These are phyloP conservation scores for Paramuricea clavata DNA, from an alignment of 92 coral and sea anemone species.

Conservation along the genomic window DNA sequence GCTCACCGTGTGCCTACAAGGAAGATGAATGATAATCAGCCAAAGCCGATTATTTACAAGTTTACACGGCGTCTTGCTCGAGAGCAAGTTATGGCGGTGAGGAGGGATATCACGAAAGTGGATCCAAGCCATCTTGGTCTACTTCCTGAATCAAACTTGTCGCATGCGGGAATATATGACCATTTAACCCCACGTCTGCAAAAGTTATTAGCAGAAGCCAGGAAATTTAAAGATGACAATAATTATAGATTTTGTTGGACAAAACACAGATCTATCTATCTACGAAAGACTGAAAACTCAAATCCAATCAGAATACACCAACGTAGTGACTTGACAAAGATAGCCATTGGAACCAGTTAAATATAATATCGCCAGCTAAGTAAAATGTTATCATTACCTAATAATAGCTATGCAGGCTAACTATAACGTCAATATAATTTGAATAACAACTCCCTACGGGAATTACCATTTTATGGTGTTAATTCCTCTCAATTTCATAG, in stretches of 20 bases:
- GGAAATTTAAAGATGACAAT: constrained; percentile 22
- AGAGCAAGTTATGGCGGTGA: constrained; percentile 27
- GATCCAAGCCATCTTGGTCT: background rate
- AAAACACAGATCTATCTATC: constrained; percentile 51
- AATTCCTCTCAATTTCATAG: constrained; percentile 29
- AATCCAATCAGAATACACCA: background rate
- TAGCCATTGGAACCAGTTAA: background rate
- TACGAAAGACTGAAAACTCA: constrained; percentile 52
- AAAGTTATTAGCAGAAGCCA: constrained; percentile 27
- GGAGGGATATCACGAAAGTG: constrained; percentile 35
- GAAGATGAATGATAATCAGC: background rate
- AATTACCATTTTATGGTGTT: constrained; percentile 44
- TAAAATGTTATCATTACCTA: background rate
- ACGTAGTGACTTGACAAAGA: background rate
- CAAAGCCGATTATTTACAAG: constrained; percentile 57
- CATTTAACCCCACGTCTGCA: constrained; percentile 51
- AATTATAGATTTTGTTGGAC: constrained; percentile 66
- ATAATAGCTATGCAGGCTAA: background rate
- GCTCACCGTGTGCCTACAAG: constrained; percentile 40
- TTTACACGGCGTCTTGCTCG: constrained; percentile 40
- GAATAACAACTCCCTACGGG: constrained; percentile 31
- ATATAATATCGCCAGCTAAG: background rate
- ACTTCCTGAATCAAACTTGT: background rate
- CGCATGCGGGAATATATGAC: constrained; percentile 20
- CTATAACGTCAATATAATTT: background rate